phyloP scores from a whole-genome alignment of 92 coral and sea anemone species.

The Muricea muricata region DNA sequence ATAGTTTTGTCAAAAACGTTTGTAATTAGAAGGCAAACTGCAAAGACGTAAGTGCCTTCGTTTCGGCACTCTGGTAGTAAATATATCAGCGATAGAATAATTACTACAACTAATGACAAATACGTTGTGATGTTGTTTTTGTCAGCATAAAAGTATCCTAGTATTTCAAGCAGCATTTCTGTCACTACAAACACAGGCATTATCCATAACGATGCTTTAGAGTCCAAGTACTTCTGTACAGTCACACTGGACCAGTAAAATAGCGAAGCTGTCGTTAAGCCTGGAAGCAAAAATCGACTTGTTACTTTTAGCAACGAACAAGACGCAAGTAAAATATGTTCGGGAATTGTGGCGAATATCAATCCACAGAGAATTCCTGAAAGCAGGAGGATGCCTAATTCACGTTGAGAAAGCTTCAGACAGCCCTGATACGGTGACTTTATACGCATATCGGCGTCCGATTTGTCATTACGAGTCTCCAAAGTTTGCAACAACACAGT shows the following conservation, averaged over 20 bases:
- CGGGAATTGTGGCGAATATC: constrained; percentile 91
- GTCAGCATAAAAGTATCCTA: constrained; percentile 85
- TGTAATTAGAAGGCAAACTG: constrained; percentile 71
- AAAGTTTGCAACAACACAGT: constrained; percentile 88
- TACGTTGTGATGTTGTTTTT: constrained; percentile 80
- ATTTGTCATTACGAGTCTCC: constrained; percentile 65
- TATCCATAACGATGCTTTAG: constrained; percentile 81
- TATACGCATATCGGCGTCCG: constrained; percentile 58
- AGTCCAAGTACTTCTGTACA: constrained; percentile 93
- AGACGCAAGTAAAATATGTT: constrained; percentile 74
- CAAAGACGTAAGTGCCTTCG: constrained; percentile 60
- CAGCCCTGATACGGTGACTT: constrained; percentile 86
- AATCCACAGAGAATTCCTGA: constrained; percentile 80
- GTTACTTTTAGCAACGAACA: constrained; percentile 79
- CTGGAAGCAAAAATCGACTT: constrained; percentile 80
- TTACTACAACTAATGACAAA: constrained; percentile 80
- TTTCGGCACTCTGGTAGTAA: constrained; percentile 67
- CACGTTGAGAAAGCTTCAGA: constrained; percentile 85
- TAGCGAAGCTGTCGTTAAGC: constrained; percentile 85
- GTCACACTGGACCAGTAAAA: constrained; percentile 97
- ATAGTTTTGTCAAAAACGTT: constrained; percentile 86
- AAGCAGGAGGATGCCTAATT: constrained; percentile 86
- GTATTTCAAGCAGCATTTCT: constrained; percentile 90
- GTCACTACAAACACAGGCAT: constrained; percentile 92
- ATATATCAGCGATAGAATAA: constrained; percentile 75